Evolutionary conservation across 2,888 invertebrate genomes (phyloP), one percentile per base, ranked within the genome.

Genomic region (Camponotus fellah): DNA sequence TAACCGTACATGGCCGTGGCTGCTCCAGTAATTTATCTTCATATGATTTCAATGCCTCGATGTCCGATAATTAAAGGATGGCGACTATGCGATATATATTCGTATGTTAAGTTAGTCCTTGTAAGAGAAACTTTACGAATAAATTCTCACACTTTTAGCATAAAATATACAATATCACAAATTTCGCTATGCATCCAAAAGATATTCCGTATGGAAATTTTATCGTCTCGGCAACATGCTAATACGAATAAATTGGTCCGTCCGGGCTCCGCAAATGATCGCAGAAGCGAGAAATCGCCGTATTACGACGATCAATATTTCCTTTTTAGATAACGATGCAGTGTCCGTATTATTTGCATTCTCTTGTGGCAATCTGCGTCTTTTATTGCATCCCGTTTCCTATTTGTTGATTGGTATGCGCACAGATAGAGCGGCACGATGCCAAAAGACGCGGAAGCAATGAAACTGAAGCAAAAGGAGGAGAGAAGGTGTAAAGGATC

Each of bases 381-480:
- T 72, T 46, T n/a, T 46, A 43, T 58, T 32, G 56, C 77, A 76
- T 81, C 77, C 82, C 46, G 72, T 79, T 81, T 53, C 69, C 82
- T 84, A 87, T 86, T 87, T 85, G 76, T 83, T 86, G 87, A 89
- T 90, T 88, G 82, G 82, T 85, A 83, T 56, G 79, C 79, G 37
- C 71, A 17, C 49, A 43, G 68, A 75, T 66, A 49, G 82, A 14
- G 37, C 12, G 40, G 40, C 71, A 64, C 68, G 65, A n/a, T 58
- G 21, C 49, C 49, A 58, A 58, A 37, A 46, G 80, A 71, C 71
- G 49, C 46, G 32, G 43, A 49, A 76, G 62, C 37, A 62, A 58
- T 53, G 40, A 56, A 74, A 71, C 34, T 21, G 37, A 64, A 37
- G 49, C 43, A 77, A 68, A 9, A 40, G 60, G 43, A 32, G 2